phyloP scores from a whole-genome alignment of 1,140 invertebrate genomes.

The Eubasilissa regina region DNA sequence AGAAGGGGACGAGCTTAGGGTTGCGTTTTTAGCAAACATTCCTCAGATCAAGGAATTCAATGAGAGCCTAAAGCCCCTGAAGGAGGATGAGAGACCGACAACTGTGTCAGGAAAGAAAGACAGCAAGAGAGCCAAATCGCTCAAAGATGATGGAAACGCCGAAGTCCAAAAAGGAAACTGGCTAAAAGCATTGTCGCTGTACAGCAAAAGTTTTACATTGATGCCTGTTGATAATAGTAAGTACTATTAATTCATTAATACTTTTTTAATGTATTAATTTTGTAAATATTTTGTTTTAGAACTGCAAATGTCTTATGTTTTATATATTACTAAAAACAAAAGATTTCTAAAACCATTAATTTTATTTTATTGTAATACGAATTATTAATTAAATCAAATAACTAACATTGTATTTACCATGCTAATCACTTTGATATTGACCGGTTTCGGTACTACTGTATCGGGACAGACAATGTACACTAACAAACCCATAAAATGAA shows the following conservation, averaged over 20 bases:
- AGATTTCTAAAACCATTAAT: too few species aligned
- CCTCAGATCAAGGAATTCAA: constrained; percentile 48
- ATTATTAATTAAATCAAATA: too few species aligned
- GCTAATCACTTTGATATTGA: too few species aligned
- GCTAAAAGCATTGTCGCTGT: constrained; percentile 80
- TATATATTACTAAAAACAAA: too few species aligned
- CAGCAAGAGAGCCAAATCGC: constrained; percentile 74
- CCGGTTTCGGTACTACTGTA: too few species aligned
- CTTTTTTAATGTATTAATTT: too few species aligned
- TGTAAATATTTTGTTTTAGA: too few species aligned
- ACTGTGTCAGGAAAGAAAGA: constrained; percentile 75
- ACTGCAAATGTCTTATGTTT: too few species aligned
- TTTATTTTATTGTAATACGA: too few species aligned
- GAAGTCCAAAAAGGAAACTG: constrained; percentile 85
- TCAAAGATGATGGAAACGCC: constrained; percentile 85
- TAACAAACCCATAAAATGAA: too few species aligned
- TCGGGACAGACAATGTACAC: too few species aligned
- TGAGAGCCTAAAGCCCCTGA: constrained; percentile 29
- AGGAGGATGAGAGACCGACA: constrained; percentile 47
- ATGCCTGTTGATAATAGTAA: constrained; percentile 79
- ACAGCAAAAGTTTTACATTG: constrained; percentile 80
- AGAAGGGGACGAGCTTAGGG: constrained; percentile 42
- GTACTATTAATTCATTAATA: background rate
- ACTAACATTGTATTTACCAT: too few species aligned
- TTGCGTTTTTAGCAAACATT: constrained; percentile 49